These are phyloP conservation scores for Galeruca laticollis DNA, from an alignment of 2,888 invertebrate species.

Conservation along the genomic window DNA sequence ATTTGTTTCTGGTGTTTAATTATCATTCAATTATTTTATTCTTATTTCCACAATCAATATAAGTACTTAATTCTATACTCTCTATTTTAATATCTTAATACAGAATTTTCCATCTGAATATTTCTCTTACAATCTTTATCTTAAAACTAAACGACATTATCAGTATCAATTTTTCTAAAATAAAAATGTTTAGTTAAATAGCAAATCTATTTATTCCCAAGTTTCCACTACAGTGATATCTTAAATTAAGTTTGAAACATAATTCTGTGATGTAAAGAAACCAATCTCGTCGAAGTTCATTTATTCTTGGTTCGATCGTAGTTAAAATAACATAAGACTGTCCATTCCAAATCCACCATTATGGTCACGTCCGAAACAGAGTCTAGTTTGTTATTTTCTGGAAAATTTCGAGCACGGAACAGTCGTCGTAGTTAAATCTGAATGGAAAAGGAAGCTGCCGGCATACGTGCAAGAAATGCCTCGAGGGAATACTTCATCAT, in stretches of 20 bases:
- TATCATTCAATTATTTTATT: no score
- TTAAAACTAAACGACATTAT: no score
- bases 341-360: conserved; percentile 32
- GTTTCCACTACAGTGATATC: background rate
- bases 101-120: no score
- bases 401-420: conserved; percentile 44
- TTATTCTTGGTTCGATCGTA: conserved; percentile 6
- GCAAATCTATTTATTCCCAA: background rate
- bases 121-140: no score
- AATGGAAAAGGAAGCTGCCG: conserved; percentile 52
- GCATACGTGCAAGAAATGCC: conserved; percentile 56
- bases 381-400: conserved; percentile 39
- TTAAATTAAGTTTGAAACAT: background rate
- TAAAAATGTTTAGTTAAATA: no score
- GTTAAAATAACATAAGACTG: conserved; percentile 28
- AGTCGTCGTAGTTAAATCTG: conserved; percentile 47
- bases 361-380: conserved; percentile 37
- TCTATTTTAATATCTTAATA: no score
- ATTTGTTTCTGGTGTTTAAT: no score
- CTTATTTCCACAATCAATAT: no score
- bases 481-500: conserved; percentile 62
- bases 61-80: no score
- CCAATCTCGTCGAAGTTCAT: conserved; percentile 3
- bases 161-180: background rate
- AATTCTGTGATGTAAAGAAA: background rate